Evolutionary conservation across 2,797 vertebrate species (phyloP), one percentile per base, ranked within the genome.

Genomic region (Darevskia mixta): DNA sequence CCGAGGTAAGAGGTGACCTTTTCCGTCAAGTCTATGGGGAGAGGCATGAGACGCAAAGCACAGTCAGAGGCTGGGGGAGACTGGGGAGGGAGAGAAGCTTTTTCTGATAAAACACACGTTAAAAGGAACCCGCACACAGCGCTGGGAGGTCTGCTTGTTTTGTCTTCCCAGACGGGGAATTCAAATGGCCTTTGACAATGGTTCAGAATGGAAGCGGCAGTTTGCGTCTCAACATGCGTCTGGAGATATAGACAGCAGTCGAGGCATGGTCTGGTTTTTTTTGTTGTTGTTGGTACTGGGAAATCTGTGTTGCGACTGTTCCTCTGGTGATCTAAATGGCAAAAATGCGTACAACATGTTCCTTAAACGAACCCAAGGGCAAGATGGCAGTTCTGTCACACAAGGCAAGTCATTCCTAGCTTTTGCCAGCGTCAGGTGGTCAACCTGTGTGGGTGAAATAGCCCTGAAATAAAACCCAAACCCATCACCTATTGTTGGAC

Each of bases 1-100:
- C 84, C 25, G 45, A 96, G 96, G 97, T 97, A 96, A 96, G 92
- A 55, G 58, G 5, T 32, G 43, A n/a, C 64, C 29, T 89, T 78
- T 45, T 38, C 8, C 0, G 0, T 10, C 6, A 0, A 71, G 23
- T 17, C 71, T 0, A 0, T 6, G 18, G 23, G 0, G 85, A 77
- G 45, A 35, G 79, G 80, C 76, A n/a, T 0, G 3, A 58, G 79
- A 27, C 35, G 41, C 11, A 20, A 35, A 38, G 9, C 6, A 4
- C 69, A 29, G 58, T 1, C 5, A 29, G 76, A 23, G 66, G 55
- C 73, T 88, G 86, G 86, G 25, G 2, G 20, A n/a, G 45, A 75
- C 35, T 71, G 58, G 66, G 49, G 0, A 1, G 35, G 23, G 66
- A 83, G 6, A 29, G 85, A 32, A 32, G 32, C 5, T 32, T 55